Conservation (phyloP, 2,888 invertebrate genomes). For the Cyrtodaria siliqua region DNA sequence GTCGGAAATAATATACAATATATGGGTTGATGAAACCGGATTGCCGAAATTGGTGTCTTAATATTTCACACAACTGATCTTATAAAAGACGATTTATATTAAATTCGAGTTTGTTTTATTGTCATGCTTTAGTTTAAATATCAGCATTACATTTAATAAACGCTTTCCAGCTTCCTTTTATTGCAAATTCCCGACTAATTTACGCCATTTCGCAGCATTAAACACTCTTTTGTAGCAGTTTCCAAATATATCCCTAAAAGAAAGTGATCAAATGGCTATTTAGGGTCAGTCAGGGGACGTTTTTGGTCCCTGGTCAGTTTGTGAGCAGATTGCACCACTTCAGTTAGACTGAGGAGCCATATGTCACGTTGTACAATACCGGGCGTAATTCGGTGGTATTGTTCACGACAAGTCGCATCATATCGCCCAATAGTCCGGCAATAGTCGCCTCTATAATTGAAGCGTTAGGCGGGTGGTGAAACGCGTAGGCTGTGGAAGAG, state of each 20-base stretch:
- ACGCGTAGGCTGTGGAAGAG: slow-evolving; percentile 6
- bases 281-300: slow-evolving; percentile 47
- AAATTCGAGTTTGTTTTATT: too few species aligned
- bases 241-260: neutral
- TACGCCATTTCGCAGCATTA: slow-evolving; percentile 8
- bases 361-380: slow-evolving; percentile 67
- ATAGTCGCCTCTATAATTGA: slow-evolving; percentile 28
- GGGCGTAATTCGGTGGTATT: slow-evolving; percentile 47
- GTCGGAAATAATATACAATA: too few species aligned
- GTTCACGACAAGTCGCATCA: slow-evolving; percentile 47
- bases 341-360: slow-evolving; percentile 45
- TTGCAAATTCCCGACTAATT: slow-evolving; percentile 24
- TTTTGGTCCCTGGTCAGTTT: slow-evolving; percentile 29
- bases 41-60: too few species aligned
- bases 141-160: too few species aligned
- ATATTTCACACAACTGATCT: too few species aligned
- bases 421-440: slow-evolving; percentile 14
- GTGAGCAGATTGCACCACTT: slow-evolving; percentile 48
- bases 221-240: too few species aligned
- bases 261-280: slow-evolving; percentile 52
- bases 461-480: too few species aligned
- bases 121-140: too few species aligned
- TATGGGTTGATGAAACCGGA: too few species aligned
- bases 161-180: too few species aligned
- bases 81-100: too few species aligned